Evolutionary conservation across 2,888 invertebrate genomes (phyloP).

Genomic region (Cheilosia vernalis): DNA sequence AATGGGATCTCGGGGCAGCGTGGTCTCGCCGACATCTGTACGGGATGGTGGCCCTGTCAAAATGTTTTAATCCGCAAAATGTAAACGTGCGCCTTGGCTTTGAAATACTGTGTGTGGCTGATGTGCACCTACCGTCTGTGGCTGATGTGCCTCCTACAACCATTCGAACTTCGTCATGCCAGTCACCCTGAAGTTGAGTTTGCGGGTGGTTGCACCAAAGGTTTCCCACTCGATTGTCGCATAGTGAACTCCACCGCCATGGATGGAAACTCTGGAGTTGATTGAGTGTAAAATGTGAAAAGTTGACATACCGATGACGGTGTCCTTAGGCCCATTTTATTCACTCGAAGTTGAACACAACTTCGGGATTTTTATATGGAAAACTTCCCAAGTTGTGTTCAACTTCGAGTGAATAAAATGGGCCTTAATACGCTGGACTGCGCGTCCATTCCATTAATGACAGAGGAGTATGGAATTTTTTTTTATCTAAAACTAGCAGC

Average conservation of each 20-base stretch:
- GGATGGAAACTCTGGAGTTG: constrained; percentile 41
- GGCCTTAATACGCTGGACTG: constrained; percentile 45
- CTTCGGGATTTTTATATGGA: too few species aligned
- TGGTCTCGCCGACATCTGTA: neutral
- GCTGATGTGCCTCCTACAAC: constrained; percentile 11
- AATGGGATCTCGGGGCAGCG: constrained; percentile 24
- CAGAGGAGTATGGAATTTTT: constrained; percentile 34
- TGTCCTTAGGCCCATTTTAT: too few species aligned
- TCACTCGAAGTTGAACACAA: too few species aligned
- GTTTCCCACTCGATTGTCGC: constrained; percentile 4
- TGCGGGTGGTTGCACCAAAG: constrained; percentile 48
- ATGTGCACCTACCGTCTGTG: constrained; percentile 9
- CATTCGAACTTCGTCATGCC: constrained; percentile 43
- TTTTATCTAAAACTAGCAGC: constrained; percentile 43
- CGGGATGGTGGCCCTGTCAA: constrained; percentile 55
- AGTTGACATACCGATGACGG: constrained; percentile 59
- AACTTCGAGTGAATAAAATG: too few species aligned
- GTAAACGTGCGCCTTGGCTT: constrained; percentile 59
- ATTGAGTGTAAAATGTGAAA: constrained; percentile 68
- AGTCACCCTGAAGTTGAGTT: constrained; percentile 41
- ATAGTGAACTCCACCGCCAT: neutral
- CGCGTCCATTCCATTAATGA: constrained; percentile 49
- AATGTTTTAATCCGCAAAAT: constrained; percentile 59
- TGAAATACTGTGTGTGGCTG: constrained; percentile 52
- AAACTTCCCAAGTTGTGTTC: too few species aligned